phyloP scores from a whole-genome alignment of 2,113 vertebrate genomes.

The Peucedramus taeniatus region DNA sequence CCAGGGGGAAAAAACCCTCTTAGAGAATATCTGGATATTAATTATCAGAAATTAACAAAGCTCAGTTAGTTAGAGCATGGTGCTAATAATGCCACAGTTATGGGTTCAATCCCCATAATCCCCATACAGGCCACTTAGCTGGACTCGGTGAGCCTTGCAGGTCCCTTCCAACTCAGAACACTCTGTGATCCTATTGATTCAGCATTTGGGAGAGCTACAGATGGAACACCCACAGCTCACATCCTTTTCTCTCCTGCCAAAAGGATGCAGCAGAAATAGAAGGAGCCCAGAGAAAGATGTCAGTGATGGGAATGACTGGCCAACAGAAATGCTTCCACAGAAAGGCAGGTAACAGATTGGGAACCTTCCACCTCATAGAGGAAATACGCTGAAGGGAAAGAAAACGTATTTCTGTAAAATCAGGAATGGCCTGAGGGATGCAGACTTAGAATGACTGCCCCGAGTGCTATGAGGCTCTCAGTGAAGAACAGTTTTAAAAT shows the following conservation, averaged over 20 bases:
- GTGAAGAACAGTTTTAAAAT: not conserved
- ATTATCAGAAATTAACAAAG: not conserved
- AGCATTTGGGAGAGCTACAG: not conserved
- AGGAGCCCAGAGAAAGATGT: not conserved
- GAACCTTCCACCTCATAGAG: not conserved
- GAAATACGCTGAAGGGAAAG: not conserved
- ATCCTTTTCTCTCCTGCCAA: not conserved
- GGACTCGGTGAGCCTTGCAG: accelerated
- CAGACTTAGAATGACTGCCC: not conserved
- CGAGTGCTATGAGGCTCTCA: not conserved
- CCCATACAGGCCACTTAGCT: accelerated
- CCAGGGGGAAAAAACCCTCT: not conserved
- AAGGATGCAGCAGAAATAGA: not conserved
- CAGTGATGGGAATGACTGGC: not conserved
- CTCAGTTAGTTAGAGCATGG: not conserved
- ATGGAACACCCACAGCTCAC: not conserved
- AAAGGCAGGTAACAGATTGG: not conserved
- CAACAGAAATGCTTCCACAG: not conserved
- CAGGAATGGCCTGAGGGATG: accelerated
- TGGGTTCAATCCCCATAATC: not conserved
- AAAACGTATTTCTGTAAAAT: not conserved
- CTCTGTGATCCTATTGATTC: not conserved
- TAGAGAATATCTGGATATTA: not conserved
- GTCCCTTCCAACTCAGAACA: not conserved
- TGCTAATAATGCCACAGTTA: not conserved